Evolutionary conservation across 2,797 vertebrate species (phyloP).

Genomic region (Chaenodraco wilsoni): DNA sequence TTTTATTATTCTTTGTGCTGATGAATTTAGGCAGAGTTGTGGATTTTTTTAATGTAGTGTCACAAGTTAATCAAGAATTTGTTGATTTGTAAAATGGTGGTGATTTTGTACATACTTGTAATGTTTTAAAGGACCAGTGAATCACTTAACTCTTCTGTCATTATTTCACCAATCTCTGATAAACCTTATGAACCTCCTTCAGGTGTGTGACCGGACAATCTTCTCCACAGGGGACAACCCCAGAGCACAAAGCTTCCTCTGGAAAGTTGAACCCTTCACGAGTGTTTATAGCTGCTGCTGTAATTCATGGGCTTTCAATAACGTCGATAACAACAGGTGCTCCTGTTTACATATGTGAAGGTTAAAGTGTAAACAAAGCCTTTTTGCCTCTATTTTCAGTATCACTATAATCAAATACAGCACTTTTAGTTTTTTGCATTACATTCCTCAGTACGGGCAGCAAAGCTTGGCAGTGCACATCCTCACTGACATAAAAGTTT

Average conservation of each 20-base stretch:
- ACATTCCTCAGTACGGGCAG: constrained; percentile 55
- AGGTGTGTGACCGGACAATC: constrained; percentile 29
- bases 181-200: constrained; percentile 21
- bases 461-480: constrained; percentile 45
- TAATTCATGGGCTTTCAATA: constrained; percentile 22
- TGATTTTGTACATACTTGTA: constrained; percentile 71
- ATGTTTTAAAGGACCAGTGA: constrained; percentile 55
- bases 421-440: constrained; percentile 27
- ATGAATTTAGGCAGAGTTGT: constrained; percentile 28
- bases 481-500: constrained; percentile 34
- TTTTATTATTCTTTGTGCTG: constrained; percentile 42
- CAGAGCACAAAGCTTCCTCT: constrained; percentile 36
- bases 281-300: constrained; percentile 33
- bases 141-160: constrained; percentile 40
- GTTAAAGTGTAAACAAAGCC: constrained; percentile 5
- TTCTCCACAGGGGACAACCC: constrained; percentile 42
- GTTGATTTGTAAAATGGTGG: constrained; percentile 66
- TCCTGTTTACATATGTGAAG: constrained; percentile 1
- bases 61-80: constrained; percentile 34
- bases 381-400: constrained; percentile 20
- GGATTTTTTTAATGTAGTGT: constrained; percentile 33
- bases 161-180: constrained; percentile 25
- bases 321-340: constrained; percentile 14
- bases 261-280: background rate
- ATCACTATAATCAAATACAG: constrained; percentile 19